Base-by-base conservation (phyloP, 1,140 invertebrate genomes). In the Caenorhabditis remanei region DNA sequence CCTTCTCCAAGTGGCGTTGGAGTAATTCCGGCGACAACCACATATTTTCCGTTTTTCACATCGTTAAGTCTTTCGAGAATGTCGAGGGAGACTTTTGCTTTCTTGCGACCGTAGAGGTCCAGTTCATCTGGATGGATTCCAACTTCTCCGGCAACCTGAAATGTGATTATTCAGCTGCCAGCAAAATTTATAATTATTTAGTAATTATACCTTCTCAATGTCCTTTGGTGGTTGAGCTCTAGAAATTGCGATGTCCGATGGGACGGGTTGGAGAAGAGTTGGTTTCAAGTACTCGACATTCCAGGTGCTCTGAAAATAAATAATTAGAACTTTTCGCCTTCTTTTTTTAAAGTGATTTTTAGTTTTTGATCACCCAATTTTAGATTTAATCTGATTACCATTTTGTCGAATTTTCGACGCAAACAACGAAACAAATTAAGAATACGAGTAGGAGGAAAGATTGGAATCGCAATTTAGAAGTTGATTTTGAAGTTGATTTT, bases 1-100 rank as follows among this genome's bases (percentile, higher is more conserved):
- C 98, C 97, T 94, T 99, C 98, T 9, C 98, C 98, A 4, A 99
- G 94, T 0, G 97, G 97, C 0, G 98, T 99, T 0, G 98, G 97
- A 0, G 97, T 99, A 13, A 99, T 99, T 19, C 97, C 98, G 71
- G 96, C 96, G 53, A 99, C 96, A 0, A 99, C 96, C 88, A 99
- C 95, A 93, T 97, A 99, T 94, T 96, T 97, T 88, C 98, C 98
- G 93, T 95, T 93, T 58, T 94, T 93, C 84, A 95, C 94, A 71
- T 95, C 90, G 61, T 94, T 91, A 7, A 98, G 93, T 79, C 97
- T 93, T 13, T 98, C 93, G 7, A 98, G 92, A 61, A 97, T 95
- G 3, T 95, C 95, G 4, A 99, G 93, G 0, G 95, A 95, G n/a
- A 99, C 95, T 94, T 99, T 99, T 2, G 96, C 98, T 93, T 99